Evolutionary conservation across 2,113 vertebrate species (phyloP).

Genomic region (Takifugu bimaculatus): DNA sequence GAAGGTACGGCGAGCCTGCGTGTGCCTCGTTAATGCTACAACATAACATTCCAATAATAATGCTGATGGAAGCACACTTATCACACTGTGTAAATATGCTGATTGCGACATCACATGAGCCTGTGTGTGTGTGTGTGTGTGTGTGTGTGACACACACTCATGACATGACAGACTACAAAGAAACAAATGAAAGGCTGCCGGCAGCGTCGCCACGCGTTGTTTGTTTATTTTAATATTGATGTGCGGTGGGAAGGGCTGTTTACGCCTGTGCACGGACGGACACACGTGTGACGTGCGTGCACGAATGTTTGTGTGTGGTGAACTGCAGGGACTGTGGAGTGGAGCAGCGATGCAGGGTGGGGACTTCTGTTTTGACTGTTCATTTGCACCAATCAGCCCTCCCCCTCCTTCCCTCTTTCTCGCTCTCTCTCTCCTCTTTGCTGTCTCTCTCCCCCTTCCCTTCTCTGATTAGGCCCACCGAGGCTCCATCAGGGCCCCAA

Average conservation of each 20-base stretch:
- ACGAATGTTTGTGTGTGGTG: constrained; percentile 16
- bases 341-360: constrained; percentile 40
- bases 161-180: not conserved
- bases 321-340: constrained; percentile 38
- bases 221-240: constrained; percentile 32
- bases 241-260: constrained; percentile 12
- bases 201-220: constrained; percentile 11
- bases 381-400: constrained; percentile 98
- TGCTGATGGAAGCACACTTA: no score
- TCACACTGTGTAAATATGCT: no score
- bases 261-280: constrained; percentile 6
- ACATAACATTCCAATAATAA: no score
- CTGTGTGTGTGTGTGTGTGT: no score
- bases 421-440: constrained; percentile 73
- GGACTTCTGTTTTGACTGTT: constrained; percentile 81
- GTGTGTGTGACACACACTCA: not conserved
- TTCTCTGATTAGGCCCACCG: constrained; percentile 98
- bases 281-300: constrained; percentile 4
- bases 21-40: not conserved
- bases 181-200: not conserved
- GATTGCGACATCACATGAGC: no score
- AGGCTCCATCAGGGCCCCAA: constrained; percentile 97
- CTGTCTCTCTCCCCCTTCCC: constrained; percentile 77
- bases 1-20: constrained; percentile 74
- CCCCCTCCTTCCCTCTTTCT: constrained; percentile 70